These are phyloP conservation scores for Ichneumon xanthorius DNA, from an alignment of 2,888 invertebrate genomes.

Conservation along the genomic window DNA sequence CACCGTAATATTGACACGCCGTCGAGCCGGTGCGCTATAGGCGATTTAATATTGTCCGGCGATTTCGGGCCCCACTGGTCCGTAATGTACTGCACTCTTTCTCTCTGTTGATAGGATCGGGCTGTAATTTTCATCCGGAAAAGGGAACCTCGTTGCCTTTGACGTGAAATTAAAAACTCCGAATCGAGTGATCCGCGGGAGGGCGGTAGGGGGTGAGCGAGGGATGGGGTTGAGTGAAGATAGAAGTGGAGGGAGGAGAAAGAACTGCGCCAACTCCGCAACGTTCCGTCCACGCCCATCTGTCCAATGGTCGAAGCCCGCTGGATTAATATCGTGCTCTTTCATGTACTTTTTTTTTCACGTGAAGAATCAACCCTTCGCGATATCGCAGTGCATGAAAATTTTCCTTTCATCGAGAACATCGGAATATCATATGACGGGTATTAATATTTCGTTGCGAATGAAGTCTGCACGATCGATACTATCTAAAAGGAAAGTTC, in stretches of 20 bases:
- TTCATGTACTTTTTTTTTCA: conserved; percentile 11
- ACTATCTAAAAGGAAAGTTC: background rate
- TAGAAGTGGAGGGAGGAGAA: conserved; percentile 1
- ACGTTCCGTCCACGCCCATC: conserved; percentile 25
- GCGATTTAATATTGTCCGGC: conserved; percentile 69
- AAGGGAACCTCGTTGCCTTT: conserved; percentile 67
- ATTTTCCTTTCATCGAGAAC: background rate
- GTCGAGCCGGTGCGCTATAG: conserved; percentile 42
- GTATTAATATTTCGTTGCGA: background rate
- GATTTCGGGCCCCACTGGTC: conserved; percentile 55
- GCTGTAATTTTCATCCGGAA: conserved; percentile 67
- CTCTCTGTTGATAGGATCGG: conserved; percentile 24
- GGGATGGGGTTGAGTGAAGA: conserved; percentile 10
- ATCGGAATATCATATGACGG: background rate
- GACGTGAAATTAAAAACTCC: conserved; percentile 76
- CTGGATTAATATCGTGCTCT: conserved; percentile 5
- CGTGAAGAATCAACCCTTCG: conserved; percentile 7
- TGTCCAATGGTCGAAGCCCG: conserved; percentile 14
- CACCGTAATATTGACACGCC: conserved; percentile 56
- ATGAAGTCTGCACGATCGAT: background rate
- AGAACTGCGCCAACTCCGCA: conserved; percentile 28
- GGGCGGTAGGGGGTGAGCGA: conserved; percentile 18
- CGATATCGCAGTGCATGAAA: conserved; percentile 7
- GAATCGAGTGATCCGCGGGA: conserved; percentile 51
- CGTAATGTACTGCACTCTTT: conserved; percentile 59